These are phyloP conservation scores for Brenthis daphne DNA, from an alignment of 2,888 invertebrate genomes.

Conservation along the genomic window DNA sequence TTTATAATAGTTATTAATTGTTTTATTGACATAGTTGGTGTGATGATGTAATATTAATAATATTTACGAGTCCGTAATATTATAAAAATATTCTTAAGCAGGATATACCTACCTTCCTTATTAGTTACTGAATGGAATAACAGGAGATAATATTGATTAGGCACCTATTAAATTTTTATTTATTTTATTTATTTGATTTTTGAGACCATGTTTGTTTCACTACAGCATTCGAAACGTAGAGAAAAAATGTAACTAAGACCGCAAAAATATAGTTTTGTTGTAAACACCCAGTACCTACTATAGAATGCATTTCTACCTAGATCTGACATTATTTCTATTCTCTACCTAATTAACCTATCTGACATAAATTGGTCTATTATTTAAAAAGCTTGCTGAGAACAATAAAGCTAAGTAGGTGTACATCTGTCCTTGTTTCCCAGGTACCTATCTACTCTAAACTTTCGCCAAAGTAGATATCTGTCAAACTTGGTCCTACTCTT, in stretches of 20 bases:
- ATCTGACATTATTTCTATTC: neutral
- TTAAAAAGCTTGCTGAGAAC: slow-evolving; percentile 25
- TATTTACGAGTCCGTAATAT: neutral
- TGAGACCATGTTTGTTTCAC: too few species aligned
- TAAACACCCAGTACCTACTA: too few species aligned
- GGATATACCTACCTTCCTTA: too few species aligned
- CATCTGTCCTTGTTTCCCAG: slow-evolving; percentile 31
- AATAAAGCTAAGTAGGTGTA: slow-evolving; percentile 27
- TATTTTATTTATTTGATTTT: too few species aligned
- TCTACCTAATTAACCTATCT: neutral
- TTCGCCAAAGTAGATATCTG: slow-evolving; percentile 35
- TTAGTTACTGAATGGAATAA: too few species aligned
- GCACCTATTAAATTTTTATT: too few species aligned
- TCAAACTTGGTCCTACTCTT: slow-evolving; percentile 34
- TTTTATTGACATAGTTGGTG: slow-evolving; percentile 13
- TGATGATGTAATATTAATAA: slow-evolving; percentile 1
- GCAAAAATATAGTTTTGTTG: too few species aligned
- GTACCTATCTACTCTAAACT: slow-evolving; percentile 29
- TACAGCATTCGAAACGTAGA: too few species aligned
- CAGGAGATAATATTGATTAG: too few species aligned
- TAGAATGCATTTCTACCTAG: neutral
- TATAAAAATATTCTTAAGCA: too few species aligned
- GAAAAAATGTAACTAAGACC: too few species aligned
- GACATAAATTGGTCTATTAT: slow-evolving; percentile 22
- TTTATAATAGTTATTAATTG: slow-evolving; percentile 18